Percentiles rank a stretch among this genome's conserved stretches.
Conservation (phyloP, 2,113 vertebrate species). For the Pseudolaguvia tuberculata region DNA sequence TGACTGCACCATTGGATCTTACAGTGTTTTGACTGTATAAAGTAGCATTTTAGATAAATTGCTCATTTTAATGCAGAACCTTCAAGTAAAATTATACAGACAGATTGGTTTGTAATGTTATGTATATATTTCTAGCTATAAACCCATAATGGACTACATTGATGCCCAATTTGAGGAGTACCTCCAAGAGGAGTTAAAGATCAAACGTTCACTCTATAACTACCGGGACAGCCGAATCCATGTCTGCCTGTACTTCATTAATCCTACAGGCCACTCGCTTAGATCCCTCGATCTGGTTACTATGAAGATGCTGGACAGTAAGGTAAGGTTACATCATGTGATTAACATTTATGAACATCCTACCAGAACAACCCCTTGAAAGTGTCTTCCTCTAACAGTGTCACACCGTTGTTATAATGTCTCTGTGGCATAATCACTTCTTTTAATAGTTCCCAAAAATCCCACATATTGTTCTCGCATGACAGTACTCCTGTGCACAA, state of each 20-base stretch:
- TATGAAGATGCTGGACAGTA: constrained; percentile 98
- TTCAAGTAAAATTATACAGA: neutral
- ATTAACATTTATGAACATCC: too few species aligned
- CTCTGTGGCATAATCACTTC: too few species aligned
- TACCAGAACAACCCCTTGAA: too few species aligned
- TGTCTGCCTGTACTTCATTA: constrained; percentile 97
- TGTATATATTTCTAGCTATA: constrained; percentile 75
- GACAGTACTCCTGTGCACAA: too few species aligned
- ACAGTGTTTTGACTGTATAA: too few species aligned
- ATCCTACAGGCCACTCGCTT: constrained; percentile 92
- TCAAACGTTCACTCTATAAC: constrained; percentile 95
- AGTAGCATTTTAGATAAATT: too few species aligned
- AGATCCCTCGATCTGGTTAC: constrained; percentile 95
- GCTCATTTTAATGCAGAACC: neutral
- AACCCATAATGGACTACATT: constrained; percentile 97
- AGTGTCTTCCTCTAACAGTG: too few species aligned
- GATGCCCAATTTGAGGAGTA: constrained; percentile 98
- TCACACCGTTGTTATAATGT: too few species aligned
- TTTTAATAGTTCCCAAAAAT: too few species aligned
- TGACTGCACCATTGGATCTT: too few species aligned
- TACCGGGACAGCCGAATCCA: constrained; percentile 95
- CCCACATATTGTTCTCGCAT: too few species aligned
- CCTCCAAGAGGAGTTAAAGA: constrained; percentile 96
- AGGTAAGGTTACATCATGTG: constrained; percentile 70
- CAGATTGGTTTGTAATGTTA: neutral